Base-by-base conservation (phyloP, 2,888 invertebrate species). In the Cheilosia urbana region DNA sequence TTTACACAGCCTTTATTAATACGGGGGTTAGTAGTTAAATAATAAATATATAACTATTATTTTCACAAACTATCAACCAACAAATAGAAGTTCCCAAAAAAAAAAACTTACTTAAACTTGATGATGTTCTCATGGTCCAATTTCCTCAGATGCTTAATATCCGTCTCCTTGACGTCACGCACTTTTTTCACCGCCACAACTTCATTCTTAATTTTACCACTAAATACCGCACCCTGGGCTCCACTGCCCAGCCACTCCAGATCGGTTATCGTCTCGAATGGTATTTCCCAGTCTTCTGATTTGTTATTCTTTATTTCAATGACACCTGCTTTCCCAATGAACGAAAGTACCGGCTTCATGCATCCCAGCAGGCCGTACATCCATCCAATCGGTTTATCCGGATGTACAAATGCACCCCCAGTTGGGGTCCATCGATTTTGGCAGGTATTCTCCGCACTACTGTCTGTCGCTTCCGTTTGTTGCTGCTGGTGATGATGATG, bases 151-250 rank as follows among this genome's bases (percentile, higher is more conserved):
- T 98, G 98, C 89, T 96, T 95, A 87, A 99, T 98, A 90, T 99
- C 97, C 1, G 98, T 98, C 92, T 99, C 99, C 89, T 96, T 96
- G 88, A 96, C 95, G 89, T 98, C 97, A 69, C 96, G 94, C 0
- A 99, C 97, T 93, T 99, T 98, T 93, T 99, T 99, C 27, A 99
- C 98, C 24, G 99, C 99, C 15, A 99, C 97, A 89, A 95, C 95
- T 91, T 97, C 96, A 82, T 95, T 96, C 87, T 94, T 95, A 80
- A 97, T 93, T 89, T 94, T 95, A 0, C 98, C 99, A 69, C 96
- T 95, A 92, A 97, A 99, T 0, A 99, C 99, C 0, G 97, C 97
- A 5, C 99, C 99, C 92, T 99, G 99, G 5, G 98, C 98, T 0
- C 99, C 99, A 79, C 97, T 96, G 0, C 98, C 99, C 71, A 99